Base-by-base conservation (phyloP, 2,113 vertebrate species). In the Alexandromys fortis region DNA sequence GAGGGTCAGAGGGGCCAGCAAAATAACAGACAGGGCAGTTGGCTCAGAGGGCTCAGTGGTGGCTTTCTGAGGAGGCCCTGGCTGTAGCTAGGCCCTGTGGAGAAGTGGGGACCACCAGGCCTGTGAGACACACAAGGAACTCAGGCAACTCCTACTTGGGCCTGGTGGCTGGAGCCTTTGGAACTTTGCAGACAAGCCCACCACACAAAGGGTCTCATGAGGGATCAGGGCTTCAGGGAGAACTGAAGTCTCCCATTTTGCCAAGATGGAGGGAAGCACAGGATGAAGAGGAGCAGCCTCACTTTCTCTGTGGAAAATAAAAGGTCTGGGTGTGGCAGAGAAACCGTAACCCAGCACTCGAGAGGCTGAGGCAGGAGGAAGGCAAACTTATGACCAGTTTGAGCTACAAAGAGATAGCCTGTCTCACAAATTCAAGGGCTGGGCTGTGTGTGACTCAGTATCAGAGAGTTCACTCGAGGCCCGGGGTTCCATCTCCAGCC, bases 121-220 rank as follows among this genome's bases (percentile, higher is more conserved):
- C 0, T 12, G 14, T 38, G 0, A 0, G 16, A 70, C 10, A 10
- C 0, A 1, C 58, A 63, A 30, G 9, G 14, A 0, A 7, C 42
- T 35, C 13, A n/a, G 6, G 8, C 12, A 4, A 4, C 19, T 19
- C 68, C 1, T 19, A 49, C 12, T 47, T 61, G 38, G 10, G 14
- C 0, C 58, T 76, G 72, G 11, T 22, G 5, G 7, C 0, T 0
- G 17, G 79, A 70, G 52, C 9, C 0, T 0, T 28, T 3, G 13
- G 61, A 7, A 3, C 42, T n/a, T 0, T 22, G 13, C 14, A 16
- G 67, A 63, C 19, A 2, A 12, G 13, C 42, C n/a, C 24, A 12
- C 0, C 45, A n/a, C 4, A 55, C 13, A 38, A 17, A 22, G 0
- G 67, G 13, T 0, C 83, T 45, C 35, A 4, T 0, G 11, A 19